Conservation (phyloP, 2,888 invertebrate genomes). For the Plebejus melissa region DNA sequence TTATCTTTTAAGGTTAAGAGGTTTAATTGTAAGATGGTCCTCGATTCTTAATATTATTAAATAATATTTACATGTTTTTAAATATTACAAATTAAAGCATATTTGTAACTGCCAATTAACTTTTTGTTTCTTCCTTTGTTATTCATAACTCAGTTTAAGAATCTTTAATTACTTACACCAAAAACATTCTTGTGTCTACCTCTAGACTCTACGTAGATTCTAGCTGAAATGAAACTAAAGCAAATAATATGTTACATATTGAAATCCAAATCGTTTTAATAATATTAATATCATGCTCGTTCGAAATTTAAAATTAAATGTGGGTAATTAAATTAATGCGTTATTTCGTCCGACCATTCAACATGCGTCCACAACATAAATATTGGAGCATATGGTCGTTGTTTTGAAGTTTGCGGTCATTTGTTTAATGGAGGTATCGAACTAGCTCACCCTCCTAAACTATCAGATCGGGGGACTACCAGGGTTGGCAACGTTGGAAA, state of each 20-base stretch:
- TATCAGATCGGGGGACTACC: slow-evolving; percentile 52
- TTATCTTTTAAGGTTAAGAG: background rate
- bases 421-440: slow-evolving; percentile 29
- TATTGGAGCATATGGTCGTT: slow-evolving; percentile 20
- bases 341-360: background rate
- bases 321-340: background rate
- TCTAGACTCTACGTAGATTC: too few species aligned
- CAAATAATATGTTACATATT: too few species aligned
- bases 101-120: background rate
- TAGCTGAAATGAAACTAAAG: too few species aligned
- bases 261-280: background rate
- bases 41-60: background rate
- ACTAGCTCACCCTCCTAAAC: slow-evolving; percentile 29
- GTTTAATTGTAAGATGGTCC: slow-evolving; percentile 11
- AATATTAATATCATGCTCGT: background rate
- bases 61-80: slow-evolving; percentile 24
- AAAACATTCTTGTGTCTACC: too few species aligned
- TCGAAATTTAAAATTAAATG: background rate
- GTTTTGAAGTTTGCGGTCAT: slow-evolving; percentile 14
- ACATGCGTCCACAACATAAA: background rate
- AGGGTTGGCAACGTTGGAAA: slow-evolving; percentile 31
- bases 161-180: too few species aligned
- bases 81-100: slow-evolving; percentile 24
- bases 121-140: background rate
- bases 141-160: background rate